Evolutionary conservation across 2,797 vertebrate genomes (phyloP), one percentile per base, ranked within the genome.

Genomic region (Epinephelus coioides): DNA sequence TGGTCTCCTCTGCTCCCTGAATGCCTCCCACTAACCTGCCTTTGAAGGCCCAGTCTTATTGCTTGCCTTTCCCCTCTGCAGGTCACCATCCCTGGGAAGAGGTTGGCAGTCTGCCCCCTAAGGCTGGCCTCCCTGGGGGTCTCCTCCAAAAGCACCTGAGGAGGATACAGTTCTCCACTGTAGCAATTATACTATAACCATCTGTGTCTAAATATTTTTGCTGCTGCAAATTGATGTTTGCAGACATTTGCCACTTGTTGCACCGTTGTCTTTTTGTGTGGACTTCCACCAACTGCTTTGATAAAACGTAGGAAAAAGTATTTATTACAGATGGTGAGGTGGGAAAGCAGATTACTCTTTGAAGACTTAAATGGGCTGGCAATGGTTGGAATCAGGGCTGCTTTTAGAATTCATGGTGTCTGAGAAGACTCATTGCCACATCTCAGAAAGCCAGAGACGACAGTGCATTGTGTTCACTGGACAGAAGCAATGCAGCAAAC

Each of bases 101-200:
- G 83, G 86, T 88, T 84, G 81, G 30, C 78, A 86, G 92, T 88
- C 82, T 93, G 88, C 89, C 86, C 91, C 89, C 75, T 74, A 62
- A 63, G 25, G 86, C 80, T 67, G 51, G 71, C 65, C 53, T 61
- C 77, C 81, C 77, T 65, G 61, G 74, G 83, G 74, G 43, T 62
- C 82, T 79, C 51, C 30, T 19, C 54, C 43, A 65, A 76, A 69
- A 61, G 25, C 50, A 81, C 44, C 50, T 49, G 27, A 72, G 30
- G 69, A 70, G 44, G 19, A 50, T 67, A 57, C 54, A 66, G 64
- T 49, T 65, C 53, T 76, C 19, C 34, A 63, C 44, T 51, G 34
- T 6, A 8, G 25, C 50, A 59, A 54, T 64, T 54, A 43, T 61
- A 56, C 44, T 63, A 71, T 76, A n/a, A 53, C 47, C 13, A 44